These are phyloP conservation scores for Zaprionus lachaisei DNA, from an alignment of 1,140 invertebrate species.

Conservation along the genomic window DNA sequence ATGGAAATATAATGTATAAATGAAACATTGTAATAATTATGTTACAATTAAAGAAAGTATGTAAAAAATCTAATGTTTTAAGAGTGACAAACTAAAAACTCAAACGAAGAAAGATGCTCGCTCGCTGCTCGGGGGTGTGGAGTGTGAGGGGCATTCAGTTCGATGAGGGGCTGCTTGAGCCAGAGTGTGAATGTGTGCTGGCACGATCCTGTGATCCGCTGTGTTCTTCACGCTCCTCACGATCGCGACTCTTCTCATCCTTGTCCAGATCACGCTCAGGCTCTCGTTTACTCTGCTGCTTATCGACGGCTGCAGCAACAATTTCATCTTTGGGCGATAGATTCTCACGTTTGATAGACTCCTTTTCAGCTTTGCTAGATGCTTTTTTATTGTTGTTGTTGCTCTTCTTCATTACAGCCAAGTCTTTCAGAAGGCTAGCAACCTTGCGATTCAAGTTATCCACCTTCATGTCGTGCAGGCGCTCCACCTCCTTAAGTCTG, in stretches of 20 bases:
- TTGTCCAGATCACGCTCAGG: slow-evolving; percentile 63
- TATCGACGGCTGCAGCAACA: slow-evolving; percentile 39
- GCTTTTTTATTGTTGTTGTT: slow-evolving; percentile 87
- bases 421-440: slow-evolving; percentile 91
- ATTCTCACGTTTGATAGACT: slow-evolving; percentile 84
- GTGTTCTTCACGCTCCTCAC: slow-evolving; percentile 58
- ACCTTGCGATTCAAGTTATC: slow-evolving; percentile 92
- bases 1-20: slow-evolving; percentile 40
- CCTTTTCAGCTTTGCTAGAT: slow-evolving; percentile 67
- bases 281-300: slow-evolving; percentile 59
- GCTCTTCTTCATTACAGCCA: slow-evolving; percentile 92
- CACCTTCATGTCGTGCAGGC: slow-evolving; percentile 92
- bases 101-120: slow-evolving; percentile 13
- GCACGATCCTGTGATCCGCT: slow-evolving; percentile 65
- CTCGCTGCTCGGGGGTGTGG: slow-evolving; percentile 26
- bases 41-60: slow-evolving; percentile 66
- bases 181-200: slow-evolving; percentile 59
- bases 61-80: slow-evolving; percentile 26
- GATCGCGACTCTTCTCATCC: slow-evolving; percentile 73
- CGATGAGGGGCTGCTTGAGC: slow-evolving; percentile 73
- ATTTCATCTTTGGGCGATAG: slow-evolving; percentile 78
- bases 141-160: slow-evolving; percentile 53
- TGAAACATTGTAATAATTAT: slow-evolving; percentile 75
- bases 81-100: slow-evolving; percentile 49
- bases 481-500: slow-evolving; percentile 93